Evolutionary conservation across 2,888 invertebrate genomes (phyloP), one percentile per base, ranked within the genome.

Genomic region (Pogonocherus hispidulus): DNA sequence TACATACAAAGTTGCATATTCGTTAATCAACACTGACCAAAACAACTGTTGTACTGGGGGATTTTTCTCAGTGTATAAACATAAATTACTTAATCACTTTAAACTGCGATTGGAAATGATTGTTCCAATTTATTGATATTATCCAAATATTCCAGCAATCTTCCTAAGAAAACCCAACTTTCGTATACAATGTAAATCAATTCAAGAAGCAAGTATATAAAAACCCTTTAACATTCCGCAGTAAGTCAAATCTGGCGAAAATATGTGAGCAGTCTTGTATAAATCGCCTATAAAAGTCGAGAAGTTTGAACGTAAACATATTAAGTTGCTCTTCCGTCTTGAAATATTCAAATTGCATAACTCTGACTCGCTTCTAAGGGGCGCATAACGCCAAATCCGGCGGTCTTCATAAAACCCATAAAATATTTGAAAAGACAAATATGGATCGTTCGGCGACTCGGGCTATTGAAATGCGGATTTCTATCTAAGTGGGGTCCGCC

Each of bases 271-370:
- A 22, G 62, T 71, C 63, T 71, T 35, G 65, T 69, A 69, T 64
- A 69, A 74, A 72, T 66, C 66, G 66, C 56, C 62, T 63, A 72
- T 70, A 70, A 70, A 76, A 75, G 64, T 77, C 70, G 70, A 71
- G 75, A 78, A 76, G 70, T 78, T 75, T 62, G 78, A 77, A 76
- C 69, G 78, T 78, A 79, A 78, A 79, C 79, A 79, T 78, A 78
- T 79, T 79, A 79, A 67, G 60, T 65, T 74, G 70, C 65, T 73
- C 73, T 76, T 78, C 70, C 73, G 66, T 69, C 63, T 66, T 66
- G 67, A 72, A 67, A 73, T 77, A 75, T 76, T 76, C 76, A 73
- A 75, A 76, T 74, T 66, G 73, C 66, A 67, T 62, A 69, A 69
- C 66, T 66, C 65, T 41, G 67, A 67, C 68, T 67, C 69, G 67